These are phyloP conservation scores for Suricata suricatta DNA, from an alignment of 2,113 vertebrate species.

Conservation along the genomic window DNA sequence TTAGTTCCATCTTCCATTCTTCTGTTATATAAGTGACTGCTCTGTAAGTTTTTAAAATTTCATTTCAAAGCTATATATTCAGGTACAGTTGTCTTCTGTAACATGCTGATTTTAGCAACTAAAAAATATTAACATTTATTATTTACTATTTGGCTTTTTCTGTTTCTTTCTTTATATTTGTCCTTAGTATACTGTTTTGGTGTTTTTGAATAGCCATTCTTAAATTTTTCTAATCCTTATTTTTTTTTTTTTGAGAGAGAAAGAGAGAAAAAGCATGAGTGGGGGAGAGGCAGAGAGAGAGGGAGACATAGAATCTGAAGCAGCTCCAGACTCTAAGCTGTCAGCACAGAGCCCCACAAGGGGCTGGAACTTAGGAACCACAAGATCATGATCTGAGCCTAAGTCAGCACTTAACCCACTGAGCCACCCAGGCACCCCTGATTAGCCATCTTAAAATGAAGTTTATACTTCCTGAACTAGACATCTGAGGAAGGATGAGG, in stretches of 20 bases:
- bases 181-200: background rate
- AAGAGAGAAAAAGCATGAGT: too few species aligned
- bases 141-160: background rate
- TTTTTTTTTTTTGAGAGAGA: too few species aligned
- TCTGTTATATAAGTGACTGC: background rate
- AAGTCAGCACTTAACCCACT: too few species aligned
- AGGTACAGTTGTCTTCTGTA: background rate
- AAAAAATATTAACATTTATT: background rate
- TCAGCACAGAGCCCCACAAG: too few species aligned
- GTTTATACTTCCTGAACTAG: background rate
- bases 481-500: background rate
- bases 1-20: background rate
- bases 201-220: background rate
- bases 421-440: too few species aligned
- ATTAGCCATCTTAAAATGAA: background rate
- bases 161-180: background rate
- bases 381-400: too few species aligned
- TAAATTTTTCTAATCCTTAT: too few species aligned
- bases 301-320: too few species aligned
- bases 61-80: background rate
- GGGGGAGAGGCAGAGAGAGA: too few species aligned
- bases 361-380: too few species aligned
- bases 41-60: background rate
- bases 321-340: too few species aligned
- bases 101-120: background rate